Evolutionary conservation across 2,113 vertebrate genomes (phyloP).

Genomic region (Nannobrachium achirus): DNA sequence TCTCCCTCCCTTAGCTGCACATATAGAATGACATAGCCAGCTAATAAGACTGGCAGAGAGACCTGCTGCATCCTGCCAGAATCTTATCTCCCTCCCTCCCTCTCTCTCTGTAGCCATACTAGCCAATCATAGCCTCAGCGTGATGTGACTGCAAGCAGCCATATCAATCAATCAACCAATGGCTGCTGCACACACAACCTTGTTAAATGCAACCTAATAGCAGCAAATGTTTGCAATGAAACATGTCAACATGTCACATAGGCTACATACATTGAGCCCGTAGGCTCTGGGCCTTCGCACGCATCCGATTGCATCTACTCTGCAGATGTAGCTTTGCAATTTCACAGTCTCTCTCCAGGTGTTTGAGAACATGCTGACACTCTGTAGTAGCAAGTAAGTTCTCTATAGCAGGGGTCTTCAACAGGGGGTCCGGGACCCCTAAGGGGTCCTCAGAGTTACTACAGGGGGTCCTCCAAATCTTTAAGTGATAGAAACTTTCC

Average conservation of each 20-base stretch:
- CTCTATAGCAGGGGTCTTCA: no score
- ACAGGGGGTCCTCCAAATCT: no score
- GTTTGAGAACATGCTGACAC: neutral
- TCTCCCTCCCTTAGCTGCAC: constrained; percentile 33
- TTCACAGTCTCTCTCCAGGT: neutral
- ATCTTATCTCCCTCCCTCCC: neutral
- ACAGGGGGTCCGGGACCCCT: no score
- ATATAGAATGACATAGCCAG: constrained; percentile 43
- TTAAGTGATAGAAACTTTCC: no score
- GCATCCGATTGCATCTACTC: neutral
- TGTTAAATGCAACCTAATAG: neutral
- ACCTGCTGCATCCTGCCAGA: neutral
- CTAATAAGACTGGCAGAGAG: neutral
- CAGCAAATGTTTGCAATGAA: neutral
- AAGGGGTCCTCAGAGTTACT: no score
- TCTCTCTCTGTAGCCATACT: neutral
- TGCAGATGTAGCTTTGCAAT: neutral
- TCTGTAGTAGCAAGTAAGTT: neutral
- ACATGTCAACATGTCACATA: neutral
- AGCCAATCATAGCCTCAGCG: neutral
- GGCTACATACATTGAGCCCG: neutral
- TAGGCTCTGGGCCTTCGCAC: neutral
- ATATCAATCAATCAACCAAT: neutral
- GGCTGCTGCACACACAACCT: neutral
- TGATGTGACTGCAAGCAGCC: constrained; percentile 8